phyloP scores from a whole-genome alignment of 2,888 invertebrate species.

The Anticlea derivata region DNA sequence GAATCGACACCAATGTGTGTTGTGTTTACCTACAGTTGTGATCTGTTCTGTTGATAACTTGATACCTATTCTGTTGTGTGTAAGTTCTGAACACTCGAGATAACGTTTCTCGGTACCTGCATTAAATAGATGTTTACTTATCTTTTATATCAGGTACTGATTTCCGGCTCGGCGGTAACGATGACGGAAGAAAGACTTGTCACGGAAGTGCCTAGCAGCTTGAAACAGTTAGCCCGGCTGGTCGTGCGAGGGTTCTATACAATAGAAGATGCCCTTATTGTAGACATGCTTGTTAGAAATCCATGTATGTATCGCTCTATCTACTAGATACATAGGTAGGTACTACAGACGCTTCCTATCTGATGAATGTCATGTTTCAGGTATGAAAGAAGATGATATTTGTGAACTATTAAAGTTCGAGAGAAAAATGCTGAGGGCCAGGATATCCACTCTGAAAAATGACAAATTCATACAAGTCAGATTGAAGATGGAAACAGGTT shows the following conservation, averaged over 20 bases:
- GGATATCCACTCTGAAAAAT: constrained; percentile 93
- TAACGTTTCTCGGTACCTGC: background rate
- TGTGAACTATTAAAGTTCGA: constrained; percentile 97
- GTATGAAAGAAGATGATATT: constrained; percentile 95
- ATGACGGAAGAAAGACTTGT: constrained; percentile 90
- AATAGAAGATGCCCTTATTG: constrained; percentile 96
- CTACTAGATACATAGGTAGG: background rate
- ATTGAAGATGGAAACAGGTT: constrained; percentile 96
- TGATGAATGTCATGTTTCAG: constrained; percentile 54
- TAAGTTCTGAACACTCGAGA: background rate
- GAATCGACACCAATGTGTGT: too few relatives aligned
- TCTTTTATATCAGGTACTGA: constrained; percentile 22
- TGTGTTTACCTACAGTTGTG: too few relatives aligned
- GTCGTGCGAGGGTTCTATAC: constrained; percentile 97
- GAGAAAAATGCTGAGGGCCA: constrained; percentile 94
- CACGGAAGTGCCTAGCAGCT: constrained; percentile 96
- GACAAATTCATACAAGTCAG: constrained; percentile 97
- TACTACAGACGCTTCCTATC: background rate
- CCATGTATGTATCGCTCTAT: constrained; percentile 87
- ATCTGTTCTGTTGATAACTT: too few relatives aligned
- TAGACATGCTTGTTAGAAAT: constrained; percentile 97
- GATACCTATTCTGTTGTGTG: too few relatives aligned
- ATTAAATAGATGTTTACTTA: background rate
- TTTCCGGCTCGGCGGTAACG: constrained; percentile 13
- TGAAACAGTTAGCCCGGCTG: constrained; percentile 95